phyloP scores from a whole-genome alignment of 1,140 invertebrate genomes.

The Leptinotarsa texana region DNA sequence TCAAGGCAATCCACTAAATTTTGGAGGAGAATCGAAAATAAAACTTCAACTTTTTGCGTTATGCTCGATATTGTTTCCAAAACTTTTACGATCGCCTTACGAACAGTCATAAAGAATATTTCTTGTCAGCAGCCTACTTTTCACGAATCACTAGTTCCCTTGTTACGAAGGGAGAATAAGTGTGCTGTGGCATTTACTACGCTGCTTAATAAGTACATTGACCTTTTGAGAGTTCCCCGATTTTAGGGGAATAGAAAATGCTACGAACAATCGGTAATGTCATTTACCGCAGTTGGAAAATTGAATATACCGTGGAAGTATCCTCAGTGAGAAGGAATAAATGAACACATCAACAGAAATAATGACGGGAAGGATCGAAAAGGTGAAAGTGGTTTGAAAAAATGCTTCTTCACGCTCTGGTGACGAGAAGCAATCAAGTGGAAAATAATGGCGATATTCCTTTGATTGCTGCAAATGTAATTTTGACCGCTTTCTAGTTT shows the following conservation, averaged over 20 bases:
- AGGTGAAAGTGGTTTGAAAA: not conserved
- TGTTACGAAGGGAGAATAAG: constrained; percentile 12
- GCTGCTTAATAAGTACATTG: constrained; percentile 20
- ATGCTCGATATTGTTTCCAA: constrained; percentile 21
- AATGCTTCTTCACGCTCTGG: no score
- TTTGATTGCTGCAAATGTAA: no score
- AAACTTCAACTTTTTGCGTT: constrained; percentile 21
- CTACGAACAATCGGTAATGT: not conserved
- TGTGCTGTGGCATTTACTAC: constrained; percentile 16
- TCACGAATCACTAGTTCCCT: constrained; percentile 19
- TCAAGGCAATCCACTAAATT: constrained; percentile 9
- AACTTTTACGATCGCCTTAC: constrained; percentile 15
- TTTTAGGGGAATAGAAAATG: not conserved
- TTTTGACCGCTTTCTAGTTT: no score
- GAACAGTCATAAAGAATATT: not conserved
- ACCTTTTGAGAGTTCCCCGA: constrained; percentile 10
- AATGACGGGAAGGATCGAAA: not conserved
- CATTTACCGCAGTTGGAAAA: not conserved
- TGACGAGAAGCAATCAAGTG: no score
- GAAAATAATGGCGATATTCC: no score
- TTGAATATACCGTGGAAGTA: not conserved
- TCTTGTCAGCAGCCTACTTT: not conserved
- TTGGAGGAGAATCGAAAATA: constrained; percentile 10
- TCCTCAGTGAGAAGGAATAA: not conserved
- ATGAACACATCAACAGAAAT: not conserved